These are phyloP conservation scores for Dolichomitus sp. DNA, from an alignment of 2,888 invertebrate species.

Conservation along the genomic window DNA sequence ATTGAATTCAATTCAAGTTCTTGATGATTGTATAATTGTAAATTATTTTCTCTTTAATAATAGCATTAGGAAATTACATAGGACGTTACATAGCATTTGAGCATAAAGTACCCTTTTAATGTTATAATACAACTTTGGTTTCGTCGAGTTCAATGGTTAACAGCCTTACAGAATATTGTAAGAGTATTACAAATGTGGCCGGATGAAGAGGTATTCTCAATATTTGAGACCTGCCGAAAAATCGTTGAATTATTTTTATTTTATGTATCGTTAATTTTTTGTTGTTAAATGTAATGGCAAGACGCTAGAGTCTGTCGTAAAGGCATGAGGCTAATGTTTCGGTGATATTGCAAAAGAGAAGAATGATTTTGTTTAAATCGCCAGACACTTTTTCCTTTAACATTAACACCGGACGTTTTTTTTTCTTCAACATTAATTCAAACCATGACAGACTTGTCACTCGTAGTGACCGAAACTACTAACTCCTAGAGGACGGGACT, in stretches of 20 bases:
- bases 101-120: conserved; percentile 73
- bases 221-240: conserved; percentile 70
- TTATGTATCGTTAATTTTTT: conserved; percentile 50
- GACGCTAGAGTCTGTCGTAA: conserved; percentile 55
- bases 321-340: conserved; percentile 53
- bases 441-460: conserved; percentile 55
- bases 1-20: background rate
- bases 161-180: conserved; percentile 69
- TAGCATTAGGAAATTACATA: conserved; percentile 79
- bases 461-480: conserved; percentile 58
- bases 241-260: conserved; percentile 61
- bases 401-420: conserved; percentile 16
- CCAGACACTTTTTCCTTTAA: conserved; percentile 2
- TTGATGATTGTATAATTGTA: background rate
- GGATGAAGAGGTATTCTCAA: conserved; percentile 78
- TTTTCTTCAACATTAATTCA: conserved; percentile 53
- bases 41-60: conserved; percentile 77
- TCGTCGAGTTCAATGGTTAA: conserved; percentile 63
- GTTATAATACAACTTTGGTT: conserved; percentile 44
- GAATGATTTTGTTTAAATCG: conserved; percentile 13
- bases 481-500: conserved; percentile 79
- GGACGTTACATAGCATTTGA: conserved; percentile 77
- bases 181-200: conserved; percentile 76
- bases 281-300: conserved; percentile 49
- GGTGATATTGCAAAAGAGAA: conserved; percentile 39